Evolutionary conservation across 2,797 vertebrate genomes (phyloP).

Genomic region (Phoeniculus purpureus): DNA sequence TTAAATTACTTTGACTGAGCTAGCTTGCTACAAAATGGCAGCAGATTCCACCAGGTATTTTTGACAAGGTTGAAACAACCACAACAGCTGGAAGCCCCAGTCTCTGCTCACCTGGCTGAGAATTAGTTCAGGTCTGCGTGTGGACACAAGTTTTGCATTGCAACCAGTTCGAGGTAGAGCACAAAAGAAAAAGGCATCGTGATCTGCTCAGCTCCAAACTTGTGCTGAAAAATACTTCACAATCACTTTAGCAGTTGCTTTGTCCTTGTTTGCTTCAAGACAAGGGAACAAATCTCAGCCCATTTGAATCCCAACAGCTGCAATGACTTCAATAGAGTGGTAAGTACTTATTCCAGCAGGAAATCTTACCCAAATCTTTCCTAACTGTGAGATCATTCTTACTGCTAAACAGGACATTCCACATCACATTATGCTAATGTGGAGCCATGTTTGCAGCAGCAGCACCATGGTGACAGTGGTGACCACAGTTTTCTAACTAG

Average conservation of each 20-base stretch:
- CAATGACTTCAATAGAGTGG: background rate
- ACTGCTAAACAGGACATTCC: slow-evolving; percentile 3
- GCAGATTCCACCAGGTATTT: background rate
- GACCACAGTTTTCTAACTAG: rapidly evolving
- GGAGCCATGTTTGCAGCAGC: background rate
- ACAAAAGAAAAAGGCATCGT: background rate
- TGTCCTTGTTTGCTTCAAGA: background rate
- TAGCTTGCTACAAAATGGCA: background rate
- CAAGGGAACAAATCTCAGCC: background rate
- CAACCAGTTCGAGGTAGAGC: background rate
- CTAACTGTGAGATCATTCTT: background rate
- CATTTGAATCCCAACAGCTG: background rate
- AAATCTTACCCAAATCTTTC: slow-evolving; percentile 21
- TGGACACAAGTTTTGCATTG: background rate
- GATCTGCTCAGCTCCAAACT: background rate
- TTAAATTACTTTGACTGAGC: background rate
- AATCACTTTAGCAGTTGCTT: background rate
- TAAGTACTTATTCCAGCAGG: slow-evolving; percentile 33
- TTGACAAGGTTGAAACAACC: background rate
- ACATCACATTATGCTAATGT: background rate
- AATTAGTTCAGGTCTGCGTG: background rate
- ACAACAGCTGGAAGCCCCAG: background rate
- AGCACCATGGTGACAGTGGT: rapidly evolving
- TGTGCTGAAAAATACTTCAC: background rate
- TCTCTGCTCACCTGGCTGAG: background rate